Base-by-base conservation (phyloP, 1,140 invertebrate species). In the Tachypleus tridentatus region DNA sequence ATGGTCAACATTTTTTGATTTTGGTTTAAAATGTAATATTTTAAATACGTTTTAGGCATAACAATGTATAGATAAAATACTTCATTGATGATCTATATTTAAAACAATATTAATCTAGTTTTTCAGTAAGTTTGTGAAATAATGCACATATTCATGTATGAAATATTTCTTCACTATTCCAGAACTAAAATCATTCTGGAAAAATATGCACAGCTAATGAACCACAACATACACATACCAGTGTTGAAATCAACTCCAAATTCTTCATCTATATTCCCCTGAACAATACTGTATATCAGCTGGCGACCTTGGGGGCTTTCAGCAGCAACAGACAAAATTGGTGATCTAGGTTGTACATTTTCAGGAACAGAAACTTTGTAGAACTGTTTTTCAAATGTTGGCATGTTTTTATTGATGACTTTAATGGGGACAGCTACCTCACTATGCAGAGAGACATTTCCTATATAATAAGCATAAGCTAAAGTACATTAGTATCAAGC, bases 241-340 rank as follows among this genome's bases (percentile, higher is more conserved):
- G 89, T 90, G 76, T 91, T 91, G 73, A 91, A 93, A 76, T 91
- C 88, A 60, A 91, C 80, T 63, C 85, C 83, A 75, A 92, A 91
- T 74, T 88, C 85, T 76, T 91, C 88, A 72, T 86, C 80, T 70
- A 86, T 83, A 74, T 90, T 88, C 52, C 88, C 88, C 69, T 82
- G 82, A 8, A 86, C 85, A 70, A 92, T 89, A 70, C 83, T 86
- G 78, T 88, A 87, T 67, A 87, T 85, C 6, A 87, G 77, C 75
- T 86, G 87, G 73, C 87, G 82, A 65, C 80, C 82, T 56, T 90
- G 80, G 54, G 92, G 90, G 70, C 89, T 94, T 72, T 84, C 82
- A 7, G 93, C 92, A 73, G 86, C 84, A 68, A 95, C 85, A 51
- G 84, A 85, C 57, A 90, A 78, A 60, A 93, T 78, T 3, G 89